A percentile compares a stretch with the other conserved stretches of the same genome.
Evolutionary conservation across 2,113 vertebrate species (phyloP).

Genomic region (Marmota monax): DNA sequence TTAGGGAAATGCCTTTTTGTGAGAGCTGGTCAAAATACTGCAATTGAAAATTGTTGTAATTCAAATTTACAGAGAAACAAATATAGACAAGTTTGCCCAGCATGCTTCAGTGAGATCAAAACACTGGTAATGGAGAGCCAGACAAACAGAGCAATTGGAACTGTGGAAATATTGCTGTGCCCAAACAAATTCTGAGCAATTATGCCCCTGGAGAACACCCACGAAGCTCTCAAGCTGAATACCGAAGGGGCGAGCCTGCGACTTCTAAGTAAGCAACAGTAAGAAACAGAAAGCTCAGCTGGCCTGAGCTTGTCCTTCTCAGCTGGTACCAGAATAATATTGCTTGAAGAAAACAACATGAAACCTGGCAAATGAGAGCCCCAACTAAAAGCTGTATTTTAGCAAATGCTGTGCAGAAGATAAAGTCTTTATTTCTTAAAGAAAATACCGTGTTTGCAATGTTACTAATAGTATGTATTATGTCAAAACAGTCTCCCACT

Average conservation of each 20-base stretch:
- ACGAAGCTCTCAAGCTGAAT: not conserved
- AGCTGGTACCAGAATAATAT: slow-evolving; percentile 54
- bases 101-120: slow-evolving; percentile 79
- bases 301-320: not conserved
- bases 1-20: slow-evolving; percentile 45
- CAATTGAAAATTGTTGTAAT: slow-evolving; percentile 59
- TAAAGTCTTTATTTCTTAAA: not conserved
- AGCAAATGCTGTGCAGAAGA: not conserved
- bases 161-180: slow-evolving; percentile 71
- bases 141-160: slow-evolving; percentile 75
- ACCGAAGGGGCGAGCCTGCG: not conserved
- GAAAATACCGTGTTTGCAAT: not conserved
- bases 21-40: slow-evolving; percentile 72
- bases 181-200: slow-evolving; percentile 56
- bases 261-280: slow-evolving; percentile 1
- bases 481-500: not conserved
- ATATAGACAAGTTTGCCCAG: slow-evolving; percentile 77
- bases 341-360: not conserved
- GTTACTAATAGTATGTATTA: not conserved
- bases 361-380: slow-evolving; percentile 45
- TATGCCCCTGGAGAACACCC: slow-evolving; percentile 45
- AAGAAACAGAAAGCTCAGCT: slow-evolving; percentile 34
- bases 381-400: slow-evolving; percentile 31
- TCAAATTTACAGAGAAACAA: slow-evolving; percentile 71
- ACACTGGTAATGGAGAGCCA: slow-evolving; percentile 72